A percentile compares a stretch with the other conserved stretches of the same genome.
phyloP scores from a whole-genome alignment of 2,113 vertebrate species.

The Channa argus region DNA sequence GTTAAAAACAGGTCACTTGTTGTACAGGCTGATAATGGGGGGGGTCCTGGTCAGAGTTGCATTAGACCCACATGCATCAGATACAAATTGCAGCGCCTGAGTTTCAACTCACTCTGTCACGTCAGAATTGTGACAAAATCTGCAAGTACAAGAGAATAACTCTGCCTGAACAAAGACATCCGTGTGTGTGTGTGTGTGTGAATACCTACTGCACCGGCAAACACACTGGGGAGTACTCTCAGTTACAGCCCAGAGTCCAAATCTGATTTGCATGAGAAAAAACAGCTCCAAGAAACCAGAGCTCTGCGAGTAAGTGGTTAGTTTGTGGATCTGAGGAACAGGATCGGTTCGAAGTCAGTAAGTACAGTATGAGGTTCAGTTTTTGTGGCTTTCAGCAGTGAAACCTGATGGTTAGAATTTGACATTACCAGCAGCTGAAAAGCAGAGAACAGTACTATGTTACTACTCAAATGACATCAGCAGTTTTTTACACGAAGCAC shows the following conservation, averaged over 20 bases:
- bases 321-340: constrained; percentile 5
- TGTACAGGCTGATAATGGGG: neutral
- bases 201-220: constrained; percentile 2
- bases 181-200: neutral
- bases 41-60: neutral
- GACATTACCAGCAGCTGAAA: neutral
- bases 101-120: constrained; percentile 38
- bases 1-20: constrained; percentile 5
- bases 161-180: constrained; percentile 20
- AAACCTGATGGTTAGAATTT: neutral
- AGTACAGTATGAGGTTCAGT: neutral
- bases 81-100: constrained; percentile 16
- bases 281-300: constrained; percentile 2
- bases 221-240: neutral
- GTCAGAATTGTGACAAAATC: constrained; percentile 40
- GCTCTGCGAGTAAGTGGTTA: neutral
- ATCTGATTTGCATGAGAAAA: constrained; percentile 3
- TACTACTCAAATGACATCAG: neutral
- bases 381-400: neutral
- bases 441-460: neutral
- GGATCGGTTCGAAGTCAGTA: neutral
- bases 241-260: neutral
- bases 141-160: constrained; percentile 6
- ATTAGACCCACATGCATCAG: constrained; percentile 3
- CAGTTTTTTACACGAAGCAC: too few relatives aligned